Percentiles rank a stretch among this genome's conserved stretches.
Evolutionary conservation across 2,113 vertebrate species (phyloP).

Genomic region (Leiothrix lutea): DNA sequence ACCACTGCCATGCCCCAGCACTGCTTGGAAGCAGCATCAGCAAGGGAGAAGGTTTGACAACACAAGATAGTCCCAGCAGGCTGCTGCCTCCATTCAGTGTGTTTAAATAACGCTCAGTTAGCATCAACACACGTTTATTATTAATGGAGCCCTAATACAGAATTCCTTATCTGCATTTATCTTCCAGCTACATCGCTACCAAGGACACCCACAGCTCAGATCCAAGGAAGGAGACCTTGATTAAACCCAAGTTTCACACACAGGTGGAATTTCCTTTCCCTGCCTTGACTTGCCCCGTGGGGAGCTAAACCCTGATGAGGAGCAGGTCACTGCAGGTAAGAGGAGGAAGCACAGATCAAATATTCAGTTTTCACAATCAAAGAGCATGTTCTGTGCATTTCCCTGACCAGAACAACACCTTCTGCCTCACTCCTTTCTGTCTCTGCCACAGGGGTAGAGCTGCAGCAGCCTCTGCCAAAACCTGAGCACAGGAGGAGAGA

Average conservation of each 20-base stretch:
- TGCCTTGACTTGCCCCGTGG: conserved; percentile 28
- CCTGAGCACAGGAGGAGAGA: not conserved
- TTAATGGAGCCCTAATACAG: conserved; percentile 52
- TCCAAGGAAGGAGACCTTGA: conserved; percentile 34
- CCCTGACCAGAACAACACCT: not conserved
- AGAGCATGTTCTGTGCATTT: not conserved
- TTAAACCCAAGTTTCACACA: conserved; percentile 25
- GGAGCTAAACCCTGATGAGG: conserved; percentile 25
- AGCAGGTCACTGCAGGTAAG: conserved; percentile 17
- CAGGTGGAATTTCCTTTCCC: conserved; percentile 22
- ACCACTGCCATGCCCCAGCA: rapidly evolving
- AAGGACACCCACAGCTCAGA: conserved; percentile 39
- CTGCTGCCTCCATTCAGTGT: not conserved
- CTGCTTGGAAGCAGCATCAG: not conserved
- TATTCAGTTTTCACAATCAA: not conserved
- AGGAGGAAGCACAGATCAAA: conserved; percentile 8
- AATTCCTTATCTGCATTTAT: conserved; percentile 53
- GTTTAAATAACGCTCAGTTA: conserved; percentile 67
- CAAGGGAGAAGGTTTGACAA: not conserved
- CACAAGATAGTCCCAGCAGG: not conserved
- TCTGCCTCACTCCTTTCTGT: not conserved
- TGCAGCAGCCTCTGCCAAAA: not conserved
- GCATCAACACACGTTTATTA: conserved; percentile 69
- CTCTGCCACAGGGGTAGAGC: not conserved
- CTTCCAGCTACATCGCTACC: conserved; percentile 43